Percentiles rank a stretch among this genome's conserved stretches.
phyloP scores from a whole-genome alignment of 2,888 invertebrate genomes.

The Nasonovia ribisnigri region DNA sequence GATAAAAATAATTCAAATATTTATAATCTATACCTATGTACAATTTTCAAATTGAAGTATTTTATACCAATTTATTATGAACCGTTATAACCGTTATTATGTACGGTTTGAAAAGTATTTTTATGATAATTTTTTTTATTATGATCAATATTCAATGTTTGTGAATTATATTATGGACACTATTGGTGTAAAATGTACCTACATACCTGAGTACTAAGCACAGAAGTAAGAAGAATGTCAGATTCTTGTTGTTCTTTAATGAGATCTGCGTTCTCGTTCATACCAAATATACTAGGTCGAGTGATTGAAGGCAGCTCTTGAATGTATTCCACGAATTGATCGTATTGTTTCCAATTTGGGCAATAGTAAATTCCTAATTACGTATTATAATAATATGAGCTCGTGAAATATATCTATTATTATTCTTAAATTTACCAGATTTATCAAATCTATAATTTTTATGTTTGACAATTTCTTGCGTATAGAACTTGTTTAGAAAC shows the following conservation, averaged over 20 bases:
- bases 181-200: not conserved
- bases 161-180: not conserved
- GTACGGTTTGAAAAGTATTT: not conserved
- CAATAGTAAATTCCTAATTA: conserved; percentile 45
- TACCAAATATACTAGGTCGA: conserved; percentile 88
- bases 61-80: not conserved
- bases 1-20: not conserved
- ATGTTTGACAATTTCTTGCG: conserved; percentile 23
- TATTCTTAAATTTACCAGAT: conserved; percentile 22
- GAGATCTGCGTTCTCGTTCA: conserved; percentile 92
- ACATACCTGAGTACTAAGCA: conserved; percentile 47
- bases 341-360: conserved; percentile 28
- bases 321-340: conserved; percentile 49
- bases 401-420: not conserved
- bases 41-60: not conserved
- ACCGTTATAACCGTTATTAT: not conserved
- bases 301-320: conserved; percentile 78
- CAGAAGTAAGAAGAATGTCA: conserved; percentile 12
- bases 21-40: not conserved
- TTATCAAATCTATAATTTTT: conserved; percentile 55
- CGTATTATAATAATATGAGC: not conserved
- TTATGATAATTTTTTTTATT: not conserved
- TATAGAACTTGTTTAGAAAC: conserved; percentile 39
- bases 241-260: conserved; percentile 76
- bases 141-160: not conserved